Evolutionary conservation across 1,140 invertebrate species (phyloP), one percentile per base, ranked within the genome.

Genomic region (Penaeus chinensis): DNA sequence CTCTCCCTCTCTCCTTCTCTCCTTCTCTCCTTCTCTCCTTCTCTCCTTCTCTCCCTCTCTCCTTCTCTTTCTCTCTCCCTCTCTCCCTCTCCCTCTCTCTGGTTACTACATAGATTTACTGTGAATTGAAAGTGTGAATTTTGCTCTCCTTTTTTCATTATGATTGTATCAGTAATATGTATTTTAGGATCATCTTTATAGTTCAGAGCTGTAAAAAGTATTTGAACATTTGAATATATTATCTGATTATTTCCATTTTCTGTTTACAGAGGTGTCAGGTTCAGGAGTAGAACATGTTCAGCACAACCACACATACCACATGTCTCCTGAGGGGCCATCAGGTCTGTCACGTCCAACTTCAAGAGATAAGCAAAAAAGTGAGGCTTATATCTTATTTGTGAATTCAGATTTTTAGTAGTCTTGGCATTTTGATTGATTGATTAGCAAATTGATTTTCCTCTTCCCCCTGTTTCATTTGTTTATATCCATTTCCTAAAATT

Each of bases 281-380:
- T 90, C 90, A 81, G 89, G 89, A 22, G 89, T 91, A 74, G 91
- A 92, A 81, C 92, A 92, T 78, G 91, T 96, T 47, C 94, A 95
- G 89, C 95, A 97, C 91, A 97, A 97, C 92, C 96, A 98, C 91
- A 96, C 96, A 2, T 97, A 98, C 91, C 94, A 95, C 82, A 92
- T 97, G 87, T 95, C 96, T 7, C 95, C 95, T 22, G 95, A 96
- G 91, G 94, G 93, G 85, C 94, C 94, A 16, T 95, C 95, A 66
- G 93, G 95, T n/a, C 94, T 95, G 91, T 95, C 95, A 90, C 93
- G 95, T 91, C 95, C 96, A 8, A 92, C 95, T 61, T 93, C 94
- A 0, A 94, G 95, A 85, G 95, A 96, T 87, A 92, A 92, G 85
- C 90, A 90, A 79, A 94, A 95, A 94, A 91, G 93, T 93, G 91